A percentile compares a stretch with the other conserved stretches of the same genome.
These are phyloP conservation scores for Lutjanus argentimaculatus DNA, from an alignment of 2,797 vertebrate species.

Conservation along the genomic window DNA sequence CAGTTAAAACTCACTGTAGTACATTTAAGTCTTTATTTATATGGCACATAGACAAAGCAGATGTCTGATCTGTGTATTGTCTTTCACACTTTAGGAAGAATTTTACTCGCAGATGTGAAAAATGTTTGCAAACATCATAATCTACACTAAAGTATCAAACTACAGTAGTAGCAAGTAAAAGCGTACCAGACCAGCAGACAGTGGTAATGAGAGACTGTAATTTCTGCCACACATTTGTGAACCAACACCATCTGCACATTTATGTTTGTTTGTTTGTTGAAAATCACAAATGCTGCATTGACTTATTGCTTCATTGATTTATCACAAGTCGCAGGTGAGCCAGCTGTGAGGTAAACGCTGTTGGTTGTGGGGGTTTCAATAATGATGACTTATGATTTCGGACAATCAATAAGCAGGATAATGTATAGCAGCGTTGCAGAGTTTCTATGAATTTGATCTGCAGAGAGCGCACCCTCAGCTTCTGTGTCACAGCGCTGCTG, in stretches of 20 bases:
- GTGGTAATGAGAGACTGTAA: not conserved
- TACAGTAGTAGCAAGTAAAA: not conserved
- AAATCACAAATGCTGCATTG: conserved; percentile 6
- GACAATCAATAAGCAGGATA: conserved; percentile 6
- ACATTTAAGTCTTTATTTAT: not conserved
- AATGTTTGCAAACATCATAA: not conserved
- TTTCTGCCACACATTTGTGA: not conserved
- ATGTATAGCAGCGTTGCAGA: not conserved
- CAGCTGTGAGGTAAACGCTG: conserved; percentile 11
- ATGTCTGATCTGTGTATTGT: conserved; percentile 4
- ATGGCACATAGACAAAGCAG: not conserved
- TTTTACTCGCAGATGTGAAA: not conserved
- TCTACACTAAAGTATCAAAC: not conserved
- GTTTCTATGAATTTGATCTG: conserved; percentile 46
- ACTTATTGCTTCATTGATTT: conserved; percentile 18
- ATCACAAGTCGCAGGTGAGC: not conserved
- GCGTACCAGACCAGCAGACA: not conserved
- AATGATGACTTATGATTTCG: not conserved
- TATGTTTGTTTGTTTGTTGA: not conserved
- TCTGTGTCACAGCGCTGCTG: conserved; percentile 35
- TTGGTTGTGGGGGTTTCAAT: not conserved
- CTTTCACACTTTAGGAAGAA: not conserved
- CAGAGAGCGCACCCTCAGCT: not conserved
- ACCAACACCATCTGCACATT: not conserved
- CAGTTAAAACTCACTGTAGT: no score